A percentile compares a stretch with the other conserved stretches of the same genome.
Conservation (phyloP, 2,113 vertebrate species). For the Dryoscopus gambensis region DNA sequence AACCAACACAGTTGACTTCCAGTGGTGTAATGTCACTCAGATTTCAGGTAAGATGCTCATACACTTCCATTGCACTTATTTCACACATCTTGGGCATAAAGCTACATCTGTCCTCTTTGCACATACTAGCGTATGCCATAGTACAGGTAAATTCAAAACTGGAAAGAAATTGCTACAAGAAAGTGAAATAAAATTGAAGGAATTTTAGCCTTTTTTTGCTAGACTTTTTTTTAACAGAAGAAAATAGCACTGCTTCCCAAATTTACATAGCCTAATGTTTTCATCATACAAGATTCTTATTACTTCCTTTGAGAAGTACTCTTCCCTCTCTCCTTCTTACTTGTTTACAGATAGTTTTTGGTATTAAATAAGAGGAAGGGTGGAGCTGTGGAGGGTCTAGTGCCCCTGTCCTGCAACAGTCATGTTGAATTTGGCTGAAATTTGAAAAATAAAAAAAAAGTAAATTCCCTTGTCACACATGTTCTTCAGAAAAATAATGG, state of each 20-base stretch:
- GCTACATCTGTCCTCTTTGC: neutral
- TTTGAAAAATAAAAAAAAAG: neutral
- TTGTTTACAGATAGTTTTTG: neutral
- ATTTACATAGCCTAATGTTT: neutral
- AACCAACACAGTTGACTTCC: neutral
- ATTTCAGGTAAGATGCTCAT: neutral
- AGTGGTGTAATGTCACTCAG: neutral
- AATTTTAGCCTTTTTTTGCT: neutral
- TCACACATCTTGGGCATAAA: neutral
- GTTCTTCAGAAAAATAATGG: neutral
- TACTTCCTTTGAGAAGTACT: neutral
- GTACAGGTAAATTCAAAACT: neutral
- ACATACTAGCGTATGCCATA: neutral
- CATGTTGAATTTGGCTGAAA: neutral
- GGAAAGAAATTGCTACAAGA: neutral
- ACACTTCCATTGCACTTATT: neutral
- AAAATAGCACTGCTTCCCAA: neutral
- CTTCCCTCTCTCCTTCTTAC: neutral
- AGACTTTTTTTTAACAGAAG: neutral
- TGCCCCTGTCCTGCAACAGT: neutral
- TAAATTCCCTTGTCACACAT: neutral
- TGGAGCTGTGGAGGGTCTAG: neutral
- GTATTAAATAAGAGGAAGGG: slow-evolving; percentile 1
- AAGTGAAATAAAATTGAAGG: neutral
- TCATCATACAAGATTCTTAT: neutral